Conservation (phyloP, 2,888 invertebrate genomes). For the Tachina fera region DNA sequence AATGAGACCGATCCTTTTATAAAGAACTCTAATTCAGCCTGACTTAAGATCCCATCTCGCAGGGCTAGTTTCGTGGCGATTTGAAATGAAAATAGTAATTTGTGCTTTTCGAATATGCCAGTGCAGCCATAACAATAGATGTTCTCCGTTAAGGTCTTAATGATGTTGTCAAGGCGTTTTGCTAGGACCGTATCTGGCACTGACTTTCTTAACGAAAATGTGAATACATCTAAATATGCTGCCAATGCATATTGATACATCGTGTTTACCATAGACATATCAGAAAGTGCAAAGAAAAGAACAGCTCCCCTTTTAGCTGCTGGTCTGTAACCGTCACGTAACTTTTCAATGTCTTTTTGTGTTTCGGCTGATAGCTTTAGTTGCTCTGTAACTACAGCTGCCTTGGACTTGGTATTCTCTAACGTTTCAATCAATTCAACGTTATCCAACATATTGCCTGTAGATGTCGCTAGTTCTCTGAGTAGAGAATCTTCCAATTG, state of each 20-base stretch:
- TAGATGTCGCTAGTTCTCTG: conserved; percentile 91
- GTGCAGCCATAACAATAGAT: conserved; percentile 96
- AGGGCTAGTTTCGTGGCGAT: conserved; percentile 93
- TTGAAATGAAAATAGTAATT: conserved; percentile 95
- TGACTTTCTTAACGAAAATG: conserved; percentile 91
- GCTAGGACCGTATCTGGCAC: conserved; percentile 90
- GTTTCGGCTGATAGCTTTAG: conserved; percentile 90
- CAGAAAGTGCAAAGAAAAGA: conserved; percentile 94
- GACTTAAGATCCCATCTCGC: conserved; percentile 86
- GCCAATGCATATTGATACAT: conserved; percentile 97
- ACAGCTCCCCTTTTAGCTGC: conserved; percentile 94
- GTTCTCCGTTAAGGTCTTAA: conserved; percentile 92
- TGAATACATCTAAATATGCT: conserved; percentile 93
- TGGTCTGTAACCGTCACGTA: conserved; percentile 93
- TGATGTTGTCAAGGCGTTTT: conserved; percentile 91
- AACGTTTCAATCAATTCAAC: conserved; percentile 92
- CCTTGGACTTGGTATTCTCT: conserved; percentile 95
- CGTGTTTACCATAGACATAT: conserved; percentile 93
- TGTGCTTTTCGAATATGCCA: conserved; percentile 95
- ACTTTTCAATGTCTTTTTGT: conserved; percentile 90
- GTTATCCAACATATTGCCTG: conserved; percentile 97
- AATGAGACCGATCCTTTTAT: conserved; percentile 92
- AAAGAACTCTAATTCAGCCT: conserved; percentile 93
- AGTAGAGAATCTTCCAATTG: conserved; percentile 93
- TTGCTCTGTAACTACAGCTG: conserved; percentile 91